Base-by-base conservation (phyloP, 2,888 invertebrate genomes). In the Cosmia trapezina region DNA sequence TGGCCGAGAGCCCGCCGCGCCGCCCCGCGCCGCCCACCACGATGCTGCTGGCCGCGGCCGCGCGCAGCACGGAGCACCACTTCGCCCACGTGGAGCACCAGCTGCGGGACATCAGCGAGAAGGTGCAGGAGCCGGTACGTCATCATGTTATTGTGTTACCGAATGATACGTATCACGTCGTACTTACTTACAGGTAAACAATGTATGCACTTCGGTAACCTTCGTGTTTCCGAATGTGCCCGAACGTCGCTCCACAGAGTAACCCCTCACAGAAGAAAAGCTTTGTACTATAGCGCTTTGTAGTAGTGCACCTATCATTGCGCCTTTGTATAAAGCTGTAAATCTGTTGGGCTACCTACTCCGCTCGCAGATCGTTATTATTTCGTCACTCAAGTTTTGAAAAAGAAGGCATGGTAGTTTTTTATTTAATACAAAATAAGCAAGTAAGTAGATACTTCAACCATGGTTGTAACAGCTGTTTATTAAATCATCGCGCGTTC, bases 61-160 rank as follows among this genome's bases (percentile, higher is more conserved):
- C 86, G 33, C 80, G 83, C 71, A 83, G 90, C 87, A 98, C 99
- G 2, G 99, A 99, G 93, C 98, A 99, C 91, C 99, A 99, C 96
- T 99, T 99, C 94, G 96, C 97, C 0, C 97, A 98, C 89, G 96
- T 97, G 33, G 95, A 97, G 87, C 92, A 95, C 60, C 97, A 99
- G 95, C 95, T 99, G 78, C 97, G 98, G 85, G 97, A 97, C 88
- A 97, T 98, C 79, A 95, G 96, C 71, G 96, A 97, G 65, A 95
- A 96, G 86, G 94, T 97, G 53, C 94, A 96, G 85, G 94, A 96
- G 45, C 97, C 97, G 75, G 97, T 63, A 7, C 14, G 49, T 62
- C 12, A 8, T 5, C 41, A 8, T 41, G 41, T 37, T 37, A 37
- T 6, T 37, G n/a, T n/a, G 7, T 37, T n/a, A n/a, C 14, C 6